These are phyloP conservation scores for Triplophysa tibetana DNA, from an alignment of 2,113 vertebrate genomes.

Conservation along the genomic window DNA sequence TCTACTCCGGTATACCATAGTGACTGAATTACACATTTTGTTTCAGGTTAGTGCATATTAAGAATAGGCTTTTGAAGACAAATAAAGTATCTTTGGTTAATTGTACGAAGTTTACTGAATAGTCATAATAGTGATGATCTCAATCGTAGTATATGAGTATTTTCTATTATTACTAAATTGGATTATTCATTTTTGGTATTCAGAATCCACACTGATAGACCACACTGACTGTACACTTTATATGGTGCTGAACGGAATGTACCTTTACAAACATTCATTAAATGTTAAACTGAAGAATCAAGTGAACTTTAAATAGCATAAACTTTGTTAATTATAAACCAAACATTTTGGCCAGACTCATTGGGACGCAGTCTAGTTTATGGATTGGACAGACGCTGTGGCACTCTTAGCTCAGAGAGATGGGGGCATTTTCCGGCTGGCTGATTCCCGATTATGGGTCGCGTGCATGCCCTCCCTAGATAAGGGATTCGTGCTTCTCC, in stretches of 20 bases:
- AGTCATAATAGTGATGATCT: background rate
- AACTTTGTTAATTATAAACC: background rate
- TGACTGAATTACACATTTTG: background rate
- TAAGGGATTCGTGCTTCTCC: slow-evolving; percentile 22
- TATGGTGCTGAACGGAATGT: background rate
- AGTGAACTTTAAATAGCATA: background rate
- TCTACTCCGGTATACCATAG: background rate
- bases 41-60: background rate
- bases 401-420: slow-evolving; percentile 24
- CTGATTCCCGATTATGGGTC: slow-evolving; percentile 41
- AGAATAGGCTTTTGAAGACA: background rate
- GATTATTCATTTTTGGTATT: too few species aligned
- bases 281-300: background rate
- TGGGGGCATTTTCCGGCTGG: slow-evolving; percentile 42
- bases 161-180: too few species aligned
- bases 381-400: slow-evolving; percentile 23
- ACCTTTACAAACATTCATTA: background rate
- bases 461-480: slow-evolving; percentile 44
- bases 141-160: too few species aligned
- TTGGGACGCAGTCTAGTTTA: slow-evolving; percentile 11
- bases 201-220: too few species aligned
- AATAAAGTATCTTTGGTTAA: background rate
- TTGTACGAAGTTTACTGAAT: background rate
- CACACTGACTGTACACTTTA: background rate
- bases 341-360: background rate